Percentiles rank a stretch among this genome's conserved stretches.
These are phyloP conservation scores for Adelges cooleyi DNA, from an alignment of 1,140 invertebrate genomes.

Conservation along the genomic window DNA sequence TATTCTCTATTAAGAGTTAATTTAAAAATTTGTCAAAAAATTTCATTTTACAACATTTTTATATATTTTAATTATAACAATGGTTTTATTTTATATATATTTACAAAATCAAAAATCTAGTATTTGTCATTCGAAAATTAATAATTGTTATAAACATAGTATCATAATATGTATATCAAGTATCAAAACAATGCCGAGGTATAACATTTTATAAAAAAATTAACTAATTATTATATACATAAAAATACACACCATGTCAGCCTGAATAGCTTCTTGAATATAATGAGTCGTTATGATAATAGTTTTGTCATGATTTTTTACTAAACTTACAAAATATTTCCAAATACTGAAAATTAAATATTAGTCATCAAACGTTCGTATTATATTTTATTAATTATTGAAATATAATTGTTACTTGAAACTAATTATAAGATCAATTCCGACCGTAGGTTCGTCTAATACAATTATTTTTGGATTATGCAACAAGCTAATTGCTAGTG, in stretches of 20 bases:
- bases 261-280: conserved; percentile 79
- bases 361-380: conserved; percentile 20
- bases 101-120: no score
- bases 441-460: conserved; percentile 83
- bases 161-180: no score
- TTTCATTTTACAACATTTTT: no score
- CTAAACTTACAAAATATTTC: conserved; percentile 67
- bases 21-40: no score
- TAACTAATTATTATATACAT: not conserved
- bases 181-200: no score
- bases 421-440: conserved; percentile 73
- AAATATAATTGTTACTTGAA: conserved; percentile 43
- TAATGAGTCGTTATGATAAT: conserved; percentile 91
- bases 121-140: no score
- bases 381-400: not conserved
- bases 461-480: conserved; percentile 77
- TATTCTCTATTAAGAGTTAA: no score
- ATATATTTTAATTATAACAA: no score
- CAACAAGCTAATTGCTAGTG: conserved; percentile 69
- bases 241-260: conserved; percentile 40
- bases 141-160: no score
- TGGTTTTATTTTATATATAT: no score
- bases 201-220: not conserved
- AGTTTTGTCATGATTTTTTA: conserved; percentile 50
- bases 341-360: conserved; percentile 59